phyloP scores from a whole-genome alignment of 2,888 invertebrate genomes.

The Didymodactylos carnosus region DNA sequence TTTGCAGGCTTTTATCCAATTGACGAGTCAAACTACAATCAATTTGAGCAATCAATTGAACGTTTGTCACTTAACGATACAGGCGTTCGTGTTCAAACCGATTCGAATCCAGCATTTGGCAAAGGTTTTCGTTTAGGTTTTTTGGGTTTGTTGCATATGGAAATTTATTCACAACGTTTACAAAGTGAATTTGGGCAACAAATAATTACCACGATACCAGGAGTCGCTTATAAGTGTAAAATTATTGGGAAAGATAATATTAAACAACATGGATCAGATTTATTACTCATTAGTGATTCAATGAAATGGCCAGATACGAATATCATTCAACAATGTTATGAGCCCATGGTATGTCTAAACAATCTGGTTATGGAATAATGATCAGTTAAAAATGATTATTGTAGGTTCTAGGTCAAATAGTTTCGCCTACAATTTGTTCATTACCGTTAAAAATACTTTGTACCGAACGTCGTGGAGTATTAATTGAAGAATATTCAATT shows the following conservation, averaged over 20 bases:
- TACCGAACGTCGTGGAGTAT: conserved; percentile 44
- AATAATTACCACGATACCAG: conserved; percentile 39
- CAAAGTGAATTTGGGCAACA: conserved; percentile 39
- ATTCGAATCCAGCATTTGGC: conserved; percentile 30
- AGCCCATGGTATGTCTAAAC: conserved; percentile 79
- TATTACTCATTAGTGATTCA: conserved; percentile 25
- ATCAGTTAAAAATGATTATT: neutral
- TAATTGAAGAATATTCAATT: conserved; percentile 51
- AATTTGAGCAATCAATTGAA: conserved; percentile 59
- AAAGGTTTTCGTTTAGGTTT: conserved; percentile 39
- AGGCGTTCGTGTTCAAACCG: conserved; percentile 39
- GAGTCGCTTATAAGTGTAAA: conserved; percentile 38
- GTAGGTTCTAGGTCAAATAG: neutral
- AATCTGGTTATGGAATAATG: conserved; percentile 59
- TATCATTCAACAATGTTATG: conserved; percentile 54
- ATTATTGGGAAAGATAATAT: conserved; percentile 49
- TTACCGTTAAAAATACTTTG: neutral
- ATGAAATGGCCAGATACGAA: conserved; percentile 35
- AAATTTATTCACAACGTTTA: conserved; percentile 37
- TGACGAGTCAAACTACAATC: conserved; percentile 61
- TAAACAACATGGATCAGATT: conserved; percentile 34
- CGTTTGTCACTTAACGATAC: conserved; percentile 81
- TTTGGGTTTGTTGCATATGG: conserved; percentile 40
- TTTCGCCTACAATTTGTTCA: neutral
- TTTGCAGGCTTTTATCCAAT: conserved; percentile 73